Evolutionary conservation across 2,113 vertebrate species (phyloP), one percentile per base, ranked within the genome.

Genomic region (Paralichthys olivaceus): DNA sequence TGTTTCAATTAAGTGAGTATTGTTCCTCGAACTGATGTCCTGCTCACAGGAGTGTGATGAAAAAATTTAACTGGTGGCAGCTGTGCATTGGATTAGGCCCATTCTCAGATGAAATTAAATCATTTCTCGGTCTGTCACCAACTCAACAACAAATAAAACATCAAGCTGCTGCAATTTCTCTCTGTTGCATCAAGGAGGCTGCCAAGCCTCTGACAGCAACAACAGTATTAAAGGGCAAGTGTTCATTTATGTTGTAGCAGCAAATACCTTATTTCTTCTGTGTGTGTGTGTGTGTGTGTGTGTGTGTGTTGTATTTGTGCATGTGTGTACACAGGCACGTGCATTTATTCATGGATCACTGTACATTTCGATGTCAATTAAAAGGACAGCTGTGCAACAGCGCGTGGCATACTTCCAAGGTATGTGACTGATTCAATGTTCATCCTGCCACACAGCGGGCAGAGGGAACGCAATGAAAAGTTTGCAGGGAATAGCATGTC

Each of bases 1-100:
- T 84, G 85, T 90, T 91, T 90, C 83, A 89, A 91, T 93, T 85
- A 84, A 89, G 80, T 85, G 61, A 84, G 90, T 65, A 81, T 67
- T 83, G 70, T 81, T 84, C 54, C 62, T 72, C 72, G 72, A 80
- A 51, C 83, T 65, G 54, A 73, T 82, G 71, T 81, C 74, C 78
- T 62, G 68, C 83, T 86, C 75, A 61, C 26, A 29, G 74, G 51
- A 32, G 43, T 68, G 43, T 63, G 73, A 61, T 77, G 69, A 80
- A 87, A 91, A 89, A 71, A 79, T 60, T 56, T 72, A 86, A 75
- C 62, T 28, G 59, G 62, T 80, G 63, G 64, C 60, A 70, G 63
- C 67, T 20, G 56, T 58, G 62, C 34, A 58, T 15, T 68, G 80
- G 72, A 85, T 79, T 69, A 78, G 69, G 89, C 60, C 63, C 57